Conservation (phyloP, 2,797 vertebrate genomes). For the Fistularia tabacaria region DNA sequence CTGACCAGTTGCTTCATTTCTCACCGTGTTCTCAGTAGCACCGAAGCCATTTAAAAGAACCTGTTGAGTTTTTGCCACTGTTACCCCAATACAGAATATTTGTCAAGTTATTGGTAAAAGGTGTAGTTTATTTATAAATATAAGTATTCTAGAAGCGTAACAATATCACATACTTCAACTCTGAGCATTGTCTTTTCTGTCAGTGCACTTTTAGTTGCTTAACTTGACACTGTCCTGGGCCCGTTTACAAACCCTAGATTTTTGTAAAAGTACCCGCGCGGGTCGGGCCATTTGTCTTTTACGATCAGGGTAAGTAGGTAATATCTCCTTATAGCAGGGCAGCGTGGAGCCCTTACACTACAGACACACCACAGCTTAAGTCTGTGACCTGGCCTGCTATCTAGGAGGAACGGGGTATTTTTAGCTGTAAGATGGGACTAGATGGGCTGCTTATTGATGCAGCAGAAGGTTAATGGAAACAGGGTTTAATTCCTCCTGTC, state of each 20-base stretch:
- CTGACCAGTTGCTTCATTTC: conserved; percentile 39
- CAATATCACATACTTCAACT: not conserved
- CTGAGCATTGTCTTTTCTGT: not conserved
- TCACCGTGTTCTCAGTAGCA: conserved; percentile 6
- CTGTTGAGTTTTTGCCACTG: too few species aligned
- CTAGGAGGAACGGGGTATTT: conserved; percentile 60
- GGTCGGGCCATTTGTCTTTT: conserved; percentile 22
- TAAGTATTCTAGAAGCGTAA: too few species aligned
- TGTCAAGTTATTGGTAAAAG: too few species aligned
- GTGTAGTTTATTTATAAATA: too few species aligned
- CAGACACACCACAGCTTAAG: conserved; percentile 51
- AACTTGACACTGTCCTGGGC: conserved; percentile 1
- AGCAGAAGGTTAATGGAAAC: conserved; percentile 56
- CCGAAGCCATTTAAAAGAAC: too few species aligned
- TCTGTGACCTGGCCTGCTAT: conserved; percentile 62
- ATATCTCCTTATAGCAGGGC: conserved; percentile 37
- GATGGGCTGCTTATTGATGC: conserved; percentile 56
- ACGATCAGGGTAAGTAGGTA: conserved; percentile 39
- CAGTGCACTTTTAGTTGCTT: conserved; percentile 8
- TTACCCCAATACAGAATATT: too few species aligned
- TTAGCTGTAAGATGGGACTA: conserved; percentile 60
- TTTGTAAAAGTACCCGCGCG: conserved; percentile 8
- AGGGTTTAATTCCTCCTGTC: conserved; percentile 57
- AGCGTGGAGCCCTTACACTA: conserved; percentile 31
- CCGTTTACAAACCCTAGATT: not conserved